A percentile compares a stretch with the other conserved stretches of the same genome.
phyloP scores from a whole-genome alignment of 1,140 invertebrate genomes.

The Papilio aristodemus region DNA sequence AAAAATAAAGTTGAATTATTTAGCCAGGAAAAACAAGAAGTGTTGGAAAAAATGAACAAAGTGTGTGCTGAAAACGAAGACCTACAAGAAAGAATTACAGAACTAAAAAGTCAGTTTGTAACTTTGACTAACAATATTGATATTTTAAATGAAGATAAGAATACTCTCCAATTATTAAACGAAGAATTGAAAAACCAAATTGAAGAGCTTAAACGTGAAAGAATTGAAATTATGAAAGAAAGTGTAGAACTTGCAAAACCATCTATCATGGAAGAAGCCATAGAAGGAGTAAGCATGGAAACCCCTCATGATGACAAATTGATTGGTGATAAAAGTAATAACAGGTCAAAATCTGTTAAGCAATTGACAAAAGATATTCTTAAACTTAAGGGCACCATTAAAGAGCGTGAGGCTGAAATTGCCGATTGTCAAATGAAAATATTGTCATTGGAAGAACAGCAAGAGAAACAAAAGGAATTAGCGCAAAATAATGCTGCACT shows the following conservation, averaged over 20 bases:
- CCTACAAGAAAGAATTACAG: constrained; percentile 79
- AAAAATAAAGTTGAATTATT: constrained; percentile 85
- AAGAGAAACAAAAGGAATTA: constrained; percentile 69
- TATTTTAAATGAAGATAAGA: constrained; percentile 82
- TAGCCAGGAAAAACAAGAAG: constrained; percentile 83
- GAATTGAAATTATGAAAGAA: constrained; percentile 73
- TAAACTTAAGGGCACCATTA: constrained; percentile 76
- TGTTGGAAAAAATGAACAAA: constrained; percentile 85
- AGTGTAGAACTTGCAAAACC: constrained; percentile 61
- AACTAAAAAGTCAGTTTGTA: constrained; percentile 80
- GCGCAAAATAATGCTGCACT: constrained; percentile 51
- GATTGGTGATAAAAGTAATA: constrained; percentile 58
- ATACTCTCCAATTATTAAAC: constrained; percentile 69
- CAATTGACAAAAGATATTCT: constrained; percentile 79
- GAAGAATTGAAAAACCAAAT: constrained; percentile 68
- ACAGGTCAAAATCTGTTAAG: constrained; percentile 70
- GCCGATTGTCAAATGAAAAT: constrained; percentile 78
- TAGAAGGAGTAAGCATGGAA: constrained; percentile 51
- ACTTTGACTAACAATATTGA: constrained; percentile 79
- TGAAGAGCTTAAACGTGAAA: constrained; percentile 70
- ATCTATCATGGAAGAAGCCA: constrained; percentile 50
- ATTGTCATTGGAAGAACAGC: constrained; percentile 73
- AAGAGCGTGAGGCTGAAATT: constrained; percentile 80
- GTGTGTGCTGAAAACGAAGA: constrained; percentile 83
- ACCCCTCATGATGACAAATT: constrained; percentile 62